These are phyloP conservation scores for Aphelenchoides bicaudatus DNA, from an alignment of 2,888 invertebrate species.

Conservation along the genomic window DNA sequence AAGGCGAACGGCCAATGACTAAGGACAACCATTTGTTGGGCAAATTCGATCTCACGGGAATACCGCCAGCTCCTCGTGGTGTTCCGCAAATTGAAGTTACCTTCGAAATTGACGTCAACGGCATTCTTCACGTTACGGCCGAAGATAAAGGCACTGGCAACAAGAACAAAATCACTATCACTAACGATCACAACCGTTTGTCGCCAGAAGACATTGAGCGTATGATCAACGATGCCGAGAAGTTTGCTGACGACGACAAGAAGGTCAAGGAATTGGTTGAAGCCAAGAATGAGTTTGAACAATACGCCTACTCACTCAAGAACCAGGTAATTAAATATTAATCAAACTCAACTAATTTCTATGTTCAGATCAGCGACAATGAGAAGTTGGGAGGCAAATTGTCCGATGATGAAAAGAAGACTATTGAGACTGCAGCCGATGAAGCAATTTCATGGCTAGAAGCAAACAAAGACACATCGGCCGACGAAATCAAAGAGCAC, in stretches of 20 bases:
- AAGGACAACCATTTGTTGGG: conserved; percentile 98
- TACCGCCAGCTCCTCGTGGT: conserved; percentile 61
- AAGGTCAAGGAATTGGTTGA: conserved; percentile 75
- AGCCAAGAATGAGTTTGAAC: conserved; percentile 91
- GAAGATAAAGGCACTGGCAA: conserved; percentile 99
- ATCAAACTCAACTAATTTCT: background rate
- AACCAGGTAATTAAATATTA: conserved; percentile 65
- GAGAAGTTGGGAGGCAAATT: conserved; percentile 86
- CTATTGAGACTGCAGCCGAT: conserved; percentile 89
- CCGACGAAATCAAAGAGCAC: conserved; percentile 72
- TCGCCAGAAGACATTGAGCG: conserved; percentile 97
- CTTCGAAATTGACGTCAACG: conserved; percentile 66
- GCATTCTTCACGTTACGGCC: conserved; percentile 74
- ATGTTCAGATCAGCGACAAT: conserved; percentile 74
- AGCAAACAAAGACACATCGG: conserved; percentile 70
- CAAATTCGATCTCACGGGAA: conserved; percentile 77
- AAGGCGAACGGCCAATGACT: conserved; percentile 99
- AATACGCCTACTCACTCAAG: conserved; percentile 93
- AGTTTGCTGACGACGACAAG: conserved; percentile 97
- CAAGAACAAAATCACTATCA: conserved; percentile 96
- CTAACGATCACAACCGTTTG: conserved; percentile 92
- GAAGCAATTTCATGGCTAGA: conserved; percentile 97
- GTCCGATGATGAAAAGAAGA: conserved; percentile 82
- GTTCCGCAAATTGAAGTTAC: conserved; percentile 57
- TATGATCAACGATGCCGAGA: conserved; percentile 98